phyloP scores from a whole-genome alignment of 92 coral and sea anemone genomes.

The Zoanthus solanderi region DNA sequence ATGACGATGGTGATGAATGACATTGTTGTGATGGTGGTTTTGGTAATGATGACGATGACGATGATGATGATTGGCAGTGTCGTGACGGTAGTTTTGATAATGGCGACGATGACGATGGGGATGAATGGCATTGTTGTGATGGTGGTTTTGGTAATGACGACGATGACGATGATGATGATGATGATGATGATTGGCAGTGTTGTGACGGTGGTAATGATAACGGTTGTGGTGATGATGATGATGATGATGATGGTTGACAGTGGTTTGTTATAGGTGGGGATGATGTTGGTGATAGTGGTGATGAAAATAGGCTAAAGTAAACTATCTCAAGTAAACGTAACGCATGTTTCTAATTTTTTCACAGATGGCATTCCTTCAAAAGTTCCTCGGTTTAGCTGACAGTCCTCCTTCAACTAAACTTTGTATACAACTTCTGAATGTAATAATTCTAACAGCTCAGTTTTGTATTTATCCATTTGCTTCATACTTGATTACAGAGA shows the following conservation, averaged over 20 bases:
- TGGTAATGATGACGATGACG: not conserved
- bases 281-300: not conserved
- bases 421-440: not conserved
- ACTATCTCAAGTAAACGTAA: not conserved
- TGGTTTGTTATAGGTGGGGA: not conserved
- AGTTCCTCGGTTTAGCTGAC: conserved; percentile 90
- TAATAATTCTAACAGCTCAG: not conserved
- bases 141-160: not conserved
- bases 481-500: not conserved
- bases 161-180: not conserved
- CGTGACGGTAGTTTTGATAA: not conserved
- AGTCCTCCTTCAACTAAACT: not conserved
- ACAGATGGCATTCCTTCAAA: conserved; percentile 72
- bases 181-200: not conserved
- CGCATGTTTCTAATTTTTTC: not conserved
- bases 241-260: not conserved
- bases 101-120: not conserved
- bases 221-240: not conserved
- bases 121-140: not conserved
- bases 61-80: not conserved
- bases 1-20: no score
- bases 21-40: not conserved
- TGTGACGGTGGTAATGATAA: not conserved
- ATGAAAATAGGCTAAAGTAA: not conserved
- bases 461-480: not conserved